Evolutionary conservation across 37 sponge, comb jelly and placozoan genomes (phyloP).

Genomic region (Eunapius fragilis): DNA sequence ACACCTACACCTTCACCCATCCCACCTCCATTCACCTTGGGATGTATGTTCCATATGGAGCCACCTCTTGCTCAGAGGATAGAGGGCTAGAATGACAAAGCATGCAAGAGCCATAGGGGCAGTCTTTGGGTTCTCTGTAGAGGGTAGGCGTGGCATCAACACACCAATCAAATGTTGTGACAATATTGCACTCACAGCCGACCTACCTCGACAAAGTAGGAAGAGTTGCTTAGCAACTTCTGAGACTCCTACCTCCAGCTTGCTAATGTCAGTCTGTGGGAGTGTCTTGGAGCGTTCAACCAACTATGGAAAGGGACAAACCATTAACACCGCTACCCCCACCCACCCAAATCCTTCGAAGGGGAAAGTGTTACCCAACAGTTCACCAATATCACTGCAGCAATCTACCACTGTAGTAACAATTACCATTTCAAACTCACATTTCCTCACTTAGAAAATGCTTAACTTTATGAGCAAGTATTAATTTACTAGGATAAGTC

Average conservation of each 20-base stretch:
- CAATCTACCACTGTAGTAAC: not conserved
- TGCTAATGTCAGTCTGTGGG: slow-evolving; percentile 32
- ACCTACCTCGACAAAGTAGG: slow-evolving; percentile 61
- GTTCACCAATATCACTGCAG: no score
- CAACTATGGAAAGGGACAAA: slow-evolving; percentile 22
- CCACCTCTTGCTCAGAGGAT: slow-evolving; percentile 82
- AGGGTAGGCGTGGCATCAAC: not conserved
- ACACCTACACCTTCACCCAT: not conserved
- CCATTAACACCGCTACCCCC: not conserved
- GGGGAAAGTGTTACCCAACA: no score
- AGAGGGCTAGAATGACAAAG: slow-evolving; percentile 73
- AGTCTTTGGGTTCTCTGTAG: slow-evolving; percentile 32
- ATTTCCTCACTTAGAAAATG: no score
- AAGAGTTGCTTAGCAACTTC: slow-evolving; percentile 36
- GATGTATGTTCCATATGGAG: slow-evolving; percentile 90
- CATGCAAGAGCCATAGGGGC: slow-evolving; percentile 70
- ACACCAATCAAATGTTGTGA: no score
- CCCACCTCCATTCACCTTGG: slow-evolving; percentile 16
- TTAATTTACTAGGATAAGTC: no score
- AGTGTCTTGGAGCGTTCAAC: slow-evolving; percentile 64
- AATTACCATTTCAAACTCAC: not conserved
- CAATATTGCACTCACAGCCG: not conserved
- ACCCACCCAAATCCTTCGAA: not conserved
- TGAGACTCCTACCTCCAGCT: slow-evolving; percentile 37
- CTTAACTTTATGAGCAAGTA: no score